Evolutionary conservation across 2,888 invertebrate species (phyloP).

Genomic region (Harpalus rufipes): DNA sequence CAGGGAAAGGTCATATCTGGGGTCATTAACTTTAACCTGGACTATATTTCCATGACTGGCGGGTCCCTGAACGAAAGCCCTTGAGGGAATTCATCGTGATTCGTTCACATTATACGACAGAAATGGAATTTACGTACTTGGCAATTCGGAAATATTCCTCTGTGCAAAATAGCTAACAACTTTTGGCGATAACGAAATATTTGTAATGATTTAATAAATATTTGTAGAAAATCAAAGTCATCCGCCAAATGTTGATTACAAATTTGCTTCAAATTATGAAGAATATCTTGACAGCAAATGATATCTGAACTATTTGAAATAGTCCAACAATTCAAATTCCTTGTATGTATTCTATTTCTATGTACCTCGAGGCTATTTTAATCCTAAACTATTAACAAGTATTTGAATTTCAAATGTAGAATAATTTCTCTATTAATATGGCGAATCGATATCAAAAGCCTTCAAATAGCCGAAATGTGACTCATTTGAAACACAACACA

Average conservation of each 20-base stretch:
- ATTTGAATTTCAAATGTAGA: slow-evolving; percentile 2
- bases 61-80: slow-evolving; percentile 4
- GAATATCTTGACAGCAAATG: no score
- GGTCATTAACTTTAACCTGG: slow-evolving; percentile 33
- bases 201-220: no score
- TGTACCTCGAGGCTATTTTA: neutral
- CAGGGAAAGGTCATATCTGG: neutral
- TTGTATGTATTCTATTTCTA: no score
- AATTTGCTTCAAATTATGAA: no score
- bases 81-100: slow-evolving; percentile 3
- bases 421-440: neutral
- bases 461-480: neutral
- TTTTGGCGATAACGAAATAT: no score
- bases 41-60: slow-evolving; percentile 21
- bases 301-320: no score
- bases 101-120: neutral
- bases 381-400: neutral
- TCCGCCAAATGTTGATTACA: no score
- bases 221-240: no score
- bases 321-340: no score
- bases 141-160: neutral
- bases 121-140: neutral
- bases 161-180: no score
- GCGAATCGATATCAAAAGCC: neutral
- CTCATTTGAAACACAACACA: neutral